phyloP scores from a whole-genome alignment of 2,797 vertebrate species.

The Pseudochirops corinnae region DNA sequence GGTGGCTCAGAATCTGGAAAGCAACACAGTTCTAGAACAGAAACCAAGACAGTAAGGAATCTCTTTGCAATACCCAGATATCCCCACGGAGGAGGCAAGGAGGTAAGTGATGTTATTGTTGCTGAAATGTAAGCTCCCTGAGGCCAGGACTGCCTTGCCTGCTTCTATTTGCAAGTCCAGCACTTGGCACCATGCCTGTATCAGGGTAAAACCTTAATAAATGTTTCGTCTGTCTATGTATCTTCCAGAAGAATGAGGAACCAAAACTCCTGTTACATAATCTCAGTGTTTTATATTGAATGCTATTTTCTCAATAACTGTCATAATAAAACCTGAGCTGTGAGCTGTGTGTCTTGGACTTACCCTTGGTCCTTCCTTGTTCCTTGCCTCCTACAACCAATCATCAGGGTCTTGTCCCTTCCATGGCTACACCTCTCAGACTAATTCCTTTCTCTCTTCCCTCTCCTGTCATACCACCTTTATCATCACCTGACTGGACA shows the following conservation, averaged over 20 bases:
- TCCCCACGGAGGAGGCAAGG: background rate
- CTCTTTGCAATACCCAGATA: background rate
- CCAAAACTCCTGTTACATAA: background rate
- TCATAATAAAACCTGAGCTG: background rate
- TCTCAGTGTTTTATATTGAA: background rate
- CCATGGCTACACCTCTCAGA: background rate
- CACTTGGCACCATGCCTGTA: background rate
- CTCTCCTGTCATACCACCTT: background rate
- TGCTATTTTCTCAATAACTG: background rate
- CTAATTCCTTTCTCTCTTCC: background rate
- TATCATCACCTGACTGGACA: background rate
- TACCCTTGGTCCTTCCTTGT: background rate
- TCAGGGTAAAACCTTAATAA: background rate
- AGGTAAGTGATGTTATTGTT: background rate
- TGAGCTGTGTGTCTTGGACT: background rate
- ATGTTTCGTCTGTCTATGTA: background rate
- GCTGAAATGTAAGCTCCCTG: background rate
- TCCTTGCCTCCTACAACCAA: conserved; percentile 15
- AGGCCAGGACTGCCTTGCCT: background rate
- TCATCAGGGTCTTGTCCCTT: background rate
- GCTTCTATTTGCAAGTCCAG: background rate
- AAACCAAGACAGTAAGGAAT: background rate
- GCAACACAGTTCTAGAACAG: background rate
- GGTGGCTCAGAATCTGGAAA: too few species aligned
- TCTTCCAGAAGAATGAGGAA: background rate